Evolutionary conservation across 2,888 invertebrate species (phyloP), one percentile per base, ranked within the genome.

Genomic region (Herminia tarsipennalis): DNA sequence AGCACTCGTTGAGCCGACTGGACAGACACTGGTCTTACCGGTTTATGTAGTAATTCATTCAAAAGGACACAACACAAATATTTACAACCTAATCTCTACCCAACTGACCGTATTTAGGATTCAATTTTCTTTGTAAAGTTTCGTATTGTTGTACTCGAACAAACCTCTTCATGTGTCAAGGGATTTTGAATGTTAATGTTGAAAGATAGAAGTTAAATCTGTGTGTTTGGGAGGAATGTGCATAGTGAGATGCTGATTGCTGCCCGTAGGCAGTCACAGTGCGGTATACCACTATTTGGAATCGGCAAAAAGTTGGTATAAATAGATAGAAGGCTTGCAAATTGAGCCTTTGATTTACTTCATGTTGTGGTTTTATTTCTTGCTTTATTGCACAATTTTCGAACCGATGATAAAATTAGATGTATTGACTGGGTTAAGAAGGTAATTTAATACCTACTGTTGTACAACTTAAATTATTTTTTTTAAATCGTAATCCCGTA

Each of bases 21-120:
- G 73, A 63, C 81, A 78, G 83, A 79, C 80, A 83, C 82, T 75
- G 79, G 87, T 86, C 73, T 58, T 73, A 86, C 87, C 86, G 87
- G 87, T 87, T 86, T 74, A 37, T 21, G 2, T 12, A 1, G 0
- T 14, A 12, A 18, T 32, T 39, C 14, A 25, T 42, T 37, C 21
- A 46, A 71, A 84, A 78, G 33, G 59, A 18, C 62, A 24, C 50
- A 68, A 57, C 42, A 39, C 8, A 2, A 16, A 13, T 5, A 2
- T 1, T 2, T 1, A 5, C 30, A 55, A 24, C n/a, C 10, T 1
- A 73, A 72, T 61, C 17, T 9, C 8, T 20, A 56, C 67, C 46
- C 55, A 73, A 60, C 2, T 9, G 0, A 27, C 1, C 3, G 1
- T 1, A 1, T 5, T 6, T 40, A 57, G 35, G 34, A 43, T 39